Base-by-base conservation (phyloP, 2,888 invertebrate genomes). In the Dexiosoma caninum region DNA sequence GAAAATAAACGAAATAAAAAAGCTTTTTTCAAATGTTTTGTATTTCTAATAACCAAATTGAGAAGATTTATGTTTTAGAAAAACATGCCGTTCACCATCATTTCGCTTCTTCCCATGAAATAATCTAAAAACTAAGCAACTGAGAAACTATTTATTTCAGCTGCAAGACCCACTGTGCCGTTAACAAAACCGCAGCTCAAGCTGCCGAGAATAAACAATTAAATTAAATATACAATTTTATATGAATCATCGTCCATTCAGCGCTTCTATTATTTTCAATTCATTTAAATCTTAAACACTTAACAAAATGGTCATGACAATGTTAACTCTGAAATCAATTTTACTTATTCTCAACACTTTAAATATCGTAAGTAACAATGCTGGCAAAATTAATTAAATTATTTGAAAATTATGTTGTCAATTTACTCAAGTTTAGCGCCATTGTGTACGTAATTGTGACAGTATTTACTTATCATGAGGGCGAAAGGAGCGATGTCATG, bases 281-380 rank as follows among this genome's bases (percentile, higher is more conserved):
- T 60, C 46, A 80, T 55, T 81, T 74, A 21, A 35, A 23, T 49
- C 42, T 23, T 0, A 72, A 35, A 30, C 37, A 21, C 12, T 10
- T 9, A 19, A 57, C 60, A 76, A 71, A 70, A 82, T 78, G 82
- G 71, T 40, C 2, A 57, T 71, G 21, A 66, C 66, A 35, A 75
- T 46, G 0, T 72, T 44, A 9, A 76, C 71, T 8, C 19, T 82
- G 2, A 82, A 75, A 64, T 75, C 35, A 16, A 70, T 75, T 49
- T 57, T 78, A 66, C 57, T 82, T 44, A 64, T 82, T 35, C 16
- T 78, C 9, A 82, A 82, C 44, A 42, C 62, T 51, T 62, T 78
- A 16, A 76, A 76, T 72, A 76, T 78, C n/a, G 82, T 82, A 72
- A 78, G 82, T 82, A 12, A 14, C 19, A 35, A 19, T 12, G n/a